Evolutionary conservation across 2,113 vertebrate genomes (phyloP), one percentile per base, ranked within the genome.

Genomic region (Mungos mungo): DNA sequence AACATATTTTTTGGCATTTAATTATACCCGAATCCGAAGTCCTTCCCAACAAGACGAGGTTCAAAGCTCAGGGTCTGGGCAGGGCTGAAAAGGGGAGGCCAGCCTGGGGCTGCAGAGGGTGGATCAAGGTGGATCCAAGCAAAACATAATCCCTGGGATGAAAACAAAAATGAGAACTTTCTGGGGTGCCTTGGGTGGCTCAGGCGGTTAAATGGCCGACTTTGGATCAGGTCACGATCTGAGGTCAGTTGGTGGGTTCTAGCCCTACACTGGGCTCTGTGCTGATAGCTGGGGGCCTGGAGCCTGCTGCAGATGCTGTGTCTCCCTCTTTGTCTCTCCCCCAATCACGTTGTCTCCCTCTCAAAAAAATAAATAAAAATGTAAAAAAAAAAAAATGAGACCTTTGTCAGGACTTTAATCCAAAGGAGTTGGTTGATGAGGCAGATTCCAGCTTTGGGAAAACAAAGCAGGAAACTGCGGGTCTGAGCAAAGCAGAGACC

Each of bases 381-480:
- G 21, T 60, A 7, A 60, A 60, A 84, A 63, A 89, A 33, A 63
- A 19, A 10, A 52, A 69, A 15, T 2, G 71, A 63, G 60, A 4
- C 11, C 12, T 91, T 85, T 12, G 29, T 9, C 3, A 7, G 12
- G 50, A 35, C 23, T 60, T 50, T 4, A 0, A 14, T 0, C 27
- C 0, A 0, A 9, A 76, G 3, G 25, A 69, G 13, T 10, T 9
- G 14, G 12, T 18, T 35, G 38, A 29, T 0, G 8, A 3, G 90
- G 15, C 54, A 15, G 23, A 7, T 13, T 15, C 18, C 50, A 82
- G 50, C 19, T 7, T 0, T 9, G 23, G 9, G 29, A 47, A 38
- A 52, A 27, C 29, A 41, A 16, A 18, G 4, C 16, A 18, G 15
- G 33, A 21, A 25, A 13, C 1, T 2, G 4, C 47, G 8, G 71